phyloP scores from a whole-genome alignment of 2,888 invertebrate species.

The Athalia circularis region DNA sequence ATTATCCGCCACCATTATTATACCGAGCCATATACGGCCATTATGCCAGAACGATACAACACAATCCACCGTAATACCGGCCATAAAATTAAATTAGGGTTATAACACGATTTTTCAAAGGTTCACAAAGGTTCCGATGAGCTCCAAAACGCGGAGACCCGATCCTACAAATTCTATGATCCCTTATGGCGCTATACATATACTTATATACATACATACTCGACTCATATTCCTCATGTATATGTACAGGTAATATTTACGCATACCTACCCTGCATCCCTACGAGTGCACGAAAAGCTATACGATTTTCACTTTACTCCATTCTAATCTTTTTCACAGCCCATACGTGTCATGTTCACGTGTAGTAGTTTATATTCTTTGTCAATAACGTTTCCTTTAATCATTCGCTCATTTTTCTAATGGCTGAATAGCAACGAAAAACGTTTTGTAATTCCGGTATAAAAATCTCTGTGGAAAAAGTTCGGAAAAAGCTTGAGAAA shows the following conservation, averaged over 20 bases:
- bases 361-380: neutral
- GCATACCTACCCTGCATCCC: neutral
- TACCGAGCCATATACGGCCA: conserved; percentile 62
- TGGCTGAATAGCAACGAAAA: neutral
- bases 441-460: neutral
- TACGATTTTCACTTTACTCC: conserved; percentile 26
- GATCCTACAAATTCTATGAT: conserved; percentile 32
- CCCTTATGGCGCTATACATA: neutral
- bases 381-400: neutral
- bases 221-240: conserved; percentile 22
- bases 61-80: conserved; percentile 67
- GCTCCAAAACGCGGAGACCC: conserved; percentile 30
- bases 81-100: conserved; percentile 75
- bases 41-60: conserved; percentile 59
- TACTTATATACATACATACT: neutral
- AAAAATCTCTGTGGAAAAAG: neutral
- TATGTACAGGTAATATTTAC: neutral
- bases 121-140: conserved; percentile 68
- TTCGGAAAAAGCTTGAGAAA: neutral
- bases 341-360: neutral
- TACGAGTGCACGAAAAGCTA: neutral
- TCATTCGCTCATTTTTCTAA: neutral
- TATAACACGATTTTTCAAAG: conserved; percentile 72
- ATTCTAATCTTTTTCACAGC: neutral
- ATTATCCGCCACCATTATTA: conserved; percentile 69